Base-by-base conservation (phyloP, 2,797 vertebrate species). In the Brachyalestes nurse region DNA sequence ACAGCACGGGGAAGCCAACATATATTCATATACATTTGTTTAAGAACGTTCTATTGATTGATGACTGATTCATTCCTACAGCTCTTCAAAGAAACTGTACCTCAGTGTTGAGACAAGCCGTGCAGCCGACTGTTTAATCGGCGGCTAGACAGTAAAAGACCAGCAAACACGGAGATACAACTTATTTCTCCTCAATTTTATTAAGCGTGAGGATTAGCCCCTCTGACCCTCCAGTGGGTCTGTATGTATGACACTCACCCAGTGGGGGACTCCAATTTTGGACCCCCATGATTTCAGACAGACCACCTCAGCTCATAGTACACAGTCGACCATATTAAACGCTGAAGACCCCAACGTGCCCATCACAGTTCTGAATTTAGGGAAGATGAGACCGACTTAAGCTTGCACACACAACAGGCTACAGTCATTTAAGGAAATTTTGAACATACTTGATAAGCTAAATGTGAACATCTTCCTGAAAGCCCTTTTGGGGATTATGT, bases 401-500 rank as follows among this genome's bases (percentile, higher is more conserved):
- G 72, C 71, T 16, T 5, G 47, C 14, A 45, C 55, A 64, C 0
- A 23, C 69, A 76, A 82, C 82, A 79, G 40, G 62, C 70, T 83
- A 62, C 49, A 58, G 60, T 66, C 19, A 47, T 61, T 77, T 72
- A 66, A 53, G 21, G 55, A 42, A 62, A 72, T 75, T 65, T 79
- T 72, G 57, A 70, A 74, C 61, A 66, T 62, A 60, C 42, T 72
- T 75, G 75, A 83, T 78, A 79, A 78, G 62, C 55, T 83, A 75
- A 28, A 86, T 79, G 67, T 81, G 72, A 79, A 83, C 66, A 83
- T 83, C 73, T 61, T n/a, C 49, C 57, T 34, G 34, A 58, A 84
- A 77, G 67, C 69, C 73, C 67, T 42, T 55, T 60, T 19, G 51
- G 60, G 70, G 73, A 84, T 86, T 86, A 86, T 77, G 72, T 73